Conservation (phyloP, 2,888 invertebrate genomes). For the Spicauda simplicius region DNA sequence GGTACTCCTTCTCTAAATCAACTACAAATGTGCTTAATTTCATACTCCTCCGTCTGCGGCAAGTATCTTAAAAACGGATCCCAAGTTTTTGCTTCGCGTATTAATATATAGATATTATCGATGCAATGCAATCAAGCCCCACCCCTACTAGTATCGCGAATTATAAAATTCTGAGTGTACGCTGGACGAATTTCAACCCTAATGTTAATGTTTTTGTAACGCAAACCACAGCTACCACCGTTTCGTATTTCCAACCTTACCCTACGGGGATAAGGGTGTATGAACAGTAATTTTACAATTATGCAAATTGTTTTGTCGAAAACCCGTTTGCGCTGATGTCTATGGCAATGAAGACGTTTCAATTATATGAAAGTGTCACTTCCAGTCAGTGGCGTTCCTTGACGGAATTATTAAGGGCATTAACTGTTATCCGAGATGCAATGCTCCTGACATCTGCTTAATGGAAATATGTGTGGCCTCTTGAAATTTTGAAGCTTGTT, state of each 20-base stretch:
- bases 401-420: slow-evolving; percentile 31
- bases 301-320: slow-evolving; percentile 43
- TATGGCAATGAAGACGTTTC: slow-evolving; percentile 34
- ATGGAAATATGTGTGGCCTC: slow-evolving; percentile 18
- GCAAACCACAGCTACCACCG: neutral
- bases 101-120: too few relatives aligned
- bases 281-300: slow-evolving; percentile 29
- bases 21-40: too few relatives aligned
- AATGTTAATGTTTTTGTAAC: slow-evolving; percentile 42
- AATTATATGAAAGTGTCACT: slow-evolving; percentile 36
- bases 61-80: too few relatives aligned
- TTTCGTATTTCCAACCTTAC: slow-evolving; percentile 22
- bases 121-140: neutral
- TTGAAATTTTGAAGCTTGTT: neutral
- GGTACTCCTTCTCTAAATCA: too few relatives aligned
- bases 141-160: slow-evolving; percentile 42
- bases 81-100: too few relatives aligned
- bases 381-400: slow-evolving; percentile 29
- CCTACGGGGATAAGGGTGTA: neutral
- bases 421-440: slow-evolving; percentile 29
- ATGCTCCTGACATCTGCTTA: slow-evolving; percentile 30
- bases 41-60: too few relatives aligned
- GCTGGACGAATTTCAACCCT: slow-evolving; percentile 45
- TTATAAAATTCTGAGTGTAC: slow-evolving; percentile 45
- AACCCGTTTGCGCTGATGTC: slow-evolving; percentile 38